Percentiles rank a stretch among this genome's conserved stretches.
Evolutionary conservation across 2,113 vertebrate species (phyloP).

Genomic region (Laterallus jamaicensis): DNA sequence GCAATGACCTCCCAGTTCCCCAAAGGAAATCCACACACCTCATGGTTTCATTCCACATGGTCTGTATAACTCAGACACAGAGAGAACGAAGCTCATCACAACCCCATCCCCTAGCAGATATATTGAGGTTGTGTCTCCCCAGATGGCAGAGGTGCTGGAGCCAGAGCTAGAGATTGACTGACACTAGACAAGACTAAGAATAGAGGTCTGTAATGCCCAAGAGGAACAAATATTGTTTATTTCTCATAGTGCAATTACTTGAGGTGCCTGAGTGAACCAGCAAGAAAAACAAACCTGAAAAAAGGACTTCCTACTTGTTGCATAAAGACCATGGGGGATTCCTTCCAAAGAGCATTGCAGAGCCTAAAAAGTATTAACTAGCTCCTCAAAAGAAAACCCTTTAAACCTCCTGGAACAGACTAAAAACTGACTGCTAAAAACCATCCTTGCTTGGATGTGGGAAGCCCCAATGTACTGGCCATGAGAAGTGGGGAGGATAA

Average conservation of each 20-base stretch:
- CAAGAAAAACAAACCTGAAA: neutral
- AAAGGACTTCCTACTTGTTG: neutral
- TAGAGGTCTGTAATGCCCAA: neutral
- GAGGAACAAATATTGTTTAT: neutral
- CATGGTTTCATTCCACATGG: neutral
- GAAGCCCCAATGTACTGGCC: neutral
- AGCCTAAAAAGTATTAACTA: neutral
- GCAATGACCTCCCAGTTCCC: neutral
- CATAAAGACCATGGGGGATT: neutral
- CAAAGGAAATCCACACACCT: accelerated
- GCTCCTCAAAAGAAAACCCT: neutral
- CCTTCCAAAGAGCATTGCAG: neutral
- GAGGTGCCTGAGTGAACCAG: neutral
- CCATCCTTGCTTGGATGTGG: neutral
- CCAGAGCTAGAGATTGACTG: neutral
- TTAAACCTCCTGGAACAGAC: neutral
- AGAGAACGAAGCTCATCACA: neutral
- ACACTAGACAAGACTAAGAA: neutral
- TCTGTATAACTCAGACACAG: neutral
- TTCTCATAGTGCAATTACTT: neutral
- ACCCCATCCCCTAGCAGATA: neutral
- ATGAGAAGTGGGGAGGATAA: neutral
- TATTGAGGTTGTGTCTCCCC: neutral
- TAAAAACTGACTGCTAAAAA: neutral
- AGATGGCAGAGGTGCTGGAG: neutral